These are phyloP conservation scores for Molossus alvarezi DNA, from an alignment of 2,797 vertebrate genomes.

Conservation along the genomic window DNA sequence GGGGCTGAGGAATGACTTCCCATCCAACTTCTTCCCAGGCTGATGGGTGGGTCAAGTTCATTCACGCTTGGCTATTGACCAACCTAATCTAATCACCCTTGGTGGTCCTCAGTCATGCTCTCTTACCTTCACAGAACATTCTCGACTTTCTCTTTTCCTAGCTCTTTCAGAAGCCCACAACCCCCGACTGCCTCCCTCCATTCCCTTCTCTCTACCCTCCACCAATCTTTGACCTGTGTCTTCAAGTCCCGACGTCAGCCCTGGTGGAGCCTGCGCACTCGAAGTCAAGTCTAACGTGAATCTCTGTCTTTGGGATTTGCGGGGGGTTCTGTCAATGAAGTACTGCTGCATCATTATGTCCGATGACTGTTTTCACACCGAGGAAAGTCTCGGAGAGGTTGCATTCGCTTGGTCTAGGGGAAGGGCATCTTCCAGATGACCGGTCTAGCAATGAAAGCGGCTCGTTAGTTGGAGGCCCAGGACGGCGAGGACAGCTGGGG, in stretches of 20 bases:
- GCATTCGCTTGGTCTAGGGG: constrained; percentile 66
- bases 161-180: background rate
- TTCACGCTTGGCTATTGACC: background rate
- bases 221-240: background rate
- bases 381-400: constrained; percentile 73
- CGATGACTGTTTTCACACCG: constrained; percentile 84
- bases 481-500: constrained; percentile 91
- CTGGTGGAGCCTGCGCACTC: background rate
- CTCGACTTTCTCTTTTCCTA: background rate
- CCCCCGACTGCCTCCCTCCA: no score
- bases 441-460: constrained; percentile 87
- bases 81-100: background rate
- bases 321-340: background rate
- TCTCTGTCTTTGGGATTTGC: background rate
- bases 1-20: background rate
- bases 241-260: background rate
- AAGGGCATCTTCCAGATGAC: constrained; percentile 79
- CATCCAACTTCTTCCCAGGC: background rate
- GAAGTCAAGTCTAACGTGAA: background rate
- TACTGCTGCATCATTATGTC: constrained; percentile 29
- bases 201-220: background rate
- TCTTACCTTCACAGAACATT: background rate
- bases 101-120: background rate
- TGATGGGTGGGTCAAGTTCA: background rate
- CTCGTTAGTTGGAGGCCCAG: constrained; percentile 82